Percentiles rank a stretch among this genome's conserved stretches.
phyloP scores from a whole-genome alignment of 1,140 invertebrate genomes.

The Phenacoccus solenopsis region DNA sequence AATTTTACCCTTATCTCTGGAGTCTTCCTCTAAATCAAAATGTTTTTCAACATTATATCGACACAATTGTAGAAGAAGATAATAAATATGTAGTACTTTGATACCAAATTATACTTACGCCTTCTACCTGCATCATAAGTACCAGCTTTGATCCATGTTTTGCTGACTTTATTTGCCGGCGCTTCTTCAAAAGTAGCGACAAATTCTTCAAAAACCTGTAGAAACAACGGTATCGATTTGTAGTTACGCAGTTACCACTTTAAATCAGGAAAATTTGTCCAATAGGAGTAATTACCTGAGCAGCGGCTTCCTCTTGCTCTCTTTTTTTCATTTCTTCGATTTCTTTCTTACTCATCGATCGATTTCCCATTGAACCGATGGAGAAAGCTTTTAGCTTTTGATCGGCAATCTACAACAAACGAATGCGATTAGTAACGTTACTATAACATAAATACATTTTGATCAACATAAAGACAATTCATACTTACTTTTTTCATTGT shows the following conservation, averaged over 20 bases:
- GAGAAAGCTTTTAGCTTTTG: slow-evolving; percentile 70
- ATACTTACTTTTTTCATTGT: slow-evolving; percentile 3
- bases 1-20: slow-evolving; percentile 75
- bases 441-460: not conserved
- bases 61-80: slow-evolving; percentile 8
- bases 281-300: slow-evolving; percentile 40
- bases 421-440: slow-evolving; percentile 11
- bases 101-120: slow-evolving; percentile 43
- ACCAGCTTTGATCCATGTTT: slow-evolving; percentile 94
- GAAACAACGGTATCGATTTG: slow-evolving; percentile 21
- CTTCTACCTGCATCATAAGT: slow-evolving; percentile 88
- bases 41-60: slow-evolving; percentile 13
- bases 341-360: slow-evolving; percentile 69
- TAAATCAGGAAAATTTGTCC: not conserved
- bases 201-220: slow-evolving; percentile 88
- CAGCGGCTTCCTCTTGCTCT: slow-evolving; percentile 75
- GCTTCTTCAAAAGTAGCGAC: slow-evolving; percentile 91
- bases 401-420: slow-evolving; percentile 48
- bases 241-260: not conserved
- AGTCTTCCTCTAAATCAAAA: slow-evolving; percentile 59
- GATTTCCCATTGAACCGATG: slow-evolving; percentile 68
- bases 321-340: slow-evolving; percentile 76
- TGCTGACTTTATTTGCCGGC: slow-evolving; percentile 57
- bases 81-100: slow-evolving; percentile 8
- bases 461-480: not conserved